Evolutionary conservation across 2,797 vertebrate genomes (phyloP).

Genomic region (Pampus argenteus): DNA sequence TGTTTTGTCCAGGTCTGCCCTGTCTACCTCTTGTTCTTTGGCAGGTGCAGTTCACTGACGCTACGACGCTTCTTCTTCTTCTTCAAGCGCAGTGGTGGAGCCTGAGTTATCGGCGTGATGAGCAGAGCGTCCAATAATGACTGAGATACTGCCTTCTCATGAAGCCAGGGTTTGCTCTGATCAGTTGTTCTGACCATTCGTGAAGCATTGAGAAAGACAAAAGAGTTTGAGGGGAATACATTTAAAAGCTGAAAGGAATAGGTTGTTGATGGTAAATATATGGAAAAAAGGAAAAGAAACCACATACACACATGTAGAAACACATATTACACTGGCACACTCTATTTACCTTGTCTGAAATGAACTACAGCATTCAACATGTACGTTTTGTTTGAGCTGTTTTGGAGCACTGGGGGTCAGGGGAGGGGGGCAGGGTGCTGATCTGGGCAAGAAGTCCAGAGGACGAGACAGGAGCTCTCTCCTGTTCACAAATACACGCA

Average conservation of each 20-base stretch:
- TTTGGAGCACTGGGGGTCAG: slow-evolving; percentile 52
- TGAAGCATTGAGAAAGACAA: slow-evolving; percentile 13
- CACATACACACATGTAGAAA: slow-evolving; percentile 7
- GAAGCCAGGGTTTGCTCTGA: slow-evolving; percentile 69
- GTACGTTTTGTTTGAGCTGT: slow-evolving; percentile 12
- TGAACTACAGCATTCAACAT: neutral
- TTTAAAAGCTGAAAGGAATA: neutral
- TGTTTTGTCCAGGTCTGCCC: slow-evolving; percentile 45
- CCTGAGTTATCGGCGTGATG: slow-evolving; percentile 80
- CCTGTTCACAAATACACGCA: slow-evolving; percentile 42
- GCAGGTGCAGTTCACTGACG: slow-evolving; percentile 71
- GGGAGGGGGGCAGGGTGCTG: slow-evolving; percentile 54
- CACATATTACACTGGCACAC: neutral
- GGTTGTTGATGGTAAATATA: neutral
- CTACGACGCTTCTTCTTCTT: slow-evolving; percentile 73
- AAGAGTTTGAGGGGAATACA: neutral
- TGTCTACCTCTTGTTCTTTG: slow-evolving; percentile 72
- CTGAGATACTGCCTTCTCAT: slow-evolving; percentile 65
- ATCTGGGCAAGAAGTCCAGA: slow-evolving; percentile 66
- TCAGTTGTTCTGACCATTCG: slow-evolving; percentile 53
- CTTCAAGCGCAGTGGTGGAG: slow-evolving; percentile 59
- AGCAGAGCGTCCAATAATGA: slow-evolving; percentile 86
- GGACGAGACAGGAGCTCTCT: slow-evolving; percentile 73
- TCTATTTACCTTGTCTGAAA: slow-evolving; percentile 41
- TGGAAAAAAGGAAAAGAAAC: neutral